phyloP scores from a whole-genome alignment of 2,113 vertebrate species.

The Chaetops frenatus region DNA sequence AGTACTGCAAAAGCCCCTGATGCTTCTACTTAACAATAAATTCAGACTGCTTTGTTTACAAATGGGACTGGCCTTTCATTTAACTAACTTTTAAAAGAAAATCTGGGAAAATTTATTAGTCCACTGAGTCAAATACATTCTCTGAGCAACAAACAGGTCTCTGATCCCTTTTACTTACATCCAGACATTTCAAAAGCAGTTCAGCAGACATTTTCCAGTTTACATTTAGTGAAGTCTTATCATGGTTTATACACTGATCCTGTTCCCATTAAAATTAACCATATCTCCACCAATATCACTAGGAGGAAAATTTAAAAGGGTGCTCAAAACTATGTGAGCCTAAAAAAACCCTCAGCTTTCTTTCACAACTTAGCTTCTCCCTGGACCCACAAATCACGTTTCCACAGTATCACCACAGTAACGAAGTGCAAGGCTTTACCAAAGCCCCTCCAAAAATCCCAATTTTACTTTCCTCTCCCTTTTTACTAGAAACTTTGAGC shows the following conservation, averaged over 20 bases:
- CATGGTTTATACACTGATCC: neutral
- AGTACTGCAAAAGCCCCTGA: neutral
- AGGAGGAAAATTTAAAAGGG: neutral
- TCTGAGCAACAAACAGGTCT: neutral
- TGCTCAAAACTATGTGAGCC: neutral
- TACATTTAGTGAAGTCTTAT: neutral
- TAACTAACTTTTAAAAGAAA: neutral
- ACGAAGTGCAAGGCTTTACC: neutral
- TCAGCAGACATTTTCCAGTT: neutral
- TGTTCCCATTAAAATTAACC: neutral
- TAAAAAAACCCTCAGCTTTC: neutral
- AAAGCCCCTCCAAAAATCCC: neutral
- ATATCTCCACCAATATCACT: neutral
- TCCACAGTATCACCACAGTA: neutral
- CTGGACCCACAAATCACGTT: neutral
- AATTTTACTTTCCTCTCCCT: accelerated
- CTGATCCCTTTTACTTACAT: neutral
- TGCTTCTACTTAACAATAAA: neutral
- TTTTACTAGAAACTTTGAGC: neutral
- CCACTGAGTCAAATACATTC: neutral
- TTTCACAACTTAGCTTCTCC: neutral
- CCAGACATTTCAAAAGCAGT: neutral
- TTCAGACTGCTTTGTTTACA: constrained; percentile 29
- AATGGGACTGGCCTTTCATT: neutral
- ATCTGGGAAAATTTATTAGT: constrained; percentile 9